Conservation (phyloP, 2,113 vertebrate genomes). For the Poeciliopsis retropinna region DNA sequence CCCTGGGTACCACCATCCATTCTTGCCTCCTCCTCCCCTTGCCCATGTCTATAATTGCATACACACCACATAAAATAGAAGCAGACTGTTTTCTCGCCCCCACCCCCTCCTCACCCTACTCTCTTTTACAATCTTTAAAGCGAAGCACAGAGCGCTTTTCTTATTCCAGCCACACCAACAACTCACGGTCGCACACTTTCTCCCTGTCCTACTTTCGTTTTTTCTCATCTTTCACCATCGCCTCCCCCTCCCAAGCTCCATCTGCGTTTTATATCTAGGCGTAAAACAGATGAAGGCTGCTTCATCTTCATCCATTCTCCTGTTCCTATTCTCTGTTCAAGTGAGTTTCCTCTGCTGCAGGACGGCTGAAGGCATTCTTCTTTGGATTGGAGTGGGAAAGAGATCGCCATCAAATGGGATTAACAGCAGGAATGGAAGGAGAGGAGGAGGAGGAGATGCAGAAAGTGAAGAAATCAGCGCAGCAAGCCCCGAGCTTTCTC, state of each 20-base stretch:
- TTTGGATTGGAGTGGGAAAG: slow-evolving; percentile 68
- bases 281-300: slow-evolving; percentile 28
- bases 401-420: slow-evolving; percentile 78
- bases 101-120: too few species aligned
- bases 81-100: slow-evolving; percentile 78
- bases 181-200: slow-evolving; percentile 52
- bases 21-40: slow-evolving; percentile 12
- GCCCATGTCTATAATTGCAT: slow-evolving; percentile 74
- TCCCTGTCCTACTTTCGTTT: slow-evolving; percentile 53
- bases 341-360: slow-evolving; percentile 41
- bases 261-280: slow-evolving; percentile 53
- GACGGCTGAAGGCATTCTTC: slow-evolving; percentile 78
- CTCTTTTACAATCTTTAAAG: slow-evolving; percentile 40
- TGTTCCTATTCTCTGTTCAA: slow-evolving; percentile 21
- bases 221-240: slow-evolving; percentile 19
- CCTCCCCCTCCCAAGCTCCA: slow-evolving; percentile 1
- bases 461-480: slow-evolving; percentile 29
- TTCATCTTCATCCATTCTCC: slow-evolving; percentile 41
- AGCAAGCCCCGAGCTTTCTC: slow-evolving; percentile 31
- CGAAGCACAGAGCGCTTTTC: slow-evolving; percentile 61
- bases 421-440: slow-evolving; percentile 70
- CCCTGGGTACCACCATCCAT: slow-evolving; percentile 18
- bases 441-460: slow-evolving; percentile 33
- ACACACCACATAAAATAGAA: slow-evolving; percentile 81
- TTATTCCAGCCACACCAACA: slow-evolving; percentile 61